Evolutionary conservation across 2,797 vertebrate species (phyloP).

Genomic region (Halcyon leucocephala): DNA sequence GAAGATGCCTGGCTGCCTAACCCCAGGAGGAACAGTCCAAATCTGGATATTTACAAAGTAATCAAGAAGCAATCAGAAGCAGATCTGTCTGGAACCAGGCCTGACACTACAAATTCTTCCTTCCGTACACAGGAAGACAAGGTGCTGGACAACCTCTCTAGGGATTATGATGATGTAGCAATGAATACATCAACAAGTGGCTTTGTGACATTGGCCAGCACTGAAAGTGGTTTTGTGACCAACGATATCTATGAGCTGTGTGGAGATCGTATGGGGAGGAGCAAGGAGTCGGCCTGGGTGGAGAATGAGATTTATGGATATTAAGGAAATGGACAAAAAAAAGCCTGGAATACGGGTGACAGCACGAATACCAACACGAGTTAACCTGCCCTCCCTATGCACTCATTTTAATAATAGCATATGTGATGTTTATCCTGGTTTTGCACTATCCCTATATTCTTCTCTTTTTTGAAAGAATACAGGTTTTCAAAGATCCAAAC

Average conservation of each 20-base stretch:
- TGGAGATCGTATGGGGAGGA: constrained; percentile 76
- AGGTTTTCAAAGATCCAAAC: not conserved
- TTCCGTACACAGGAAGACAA: constrained; percentile 61
- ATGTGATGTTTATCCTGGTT: not conserved
- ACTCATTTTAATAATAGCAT: not conserved
- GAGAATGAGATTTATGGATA: constrained; percentile 86
- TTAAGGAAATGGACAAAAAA: constrained; percentile 2
- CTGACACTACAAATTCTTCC: constrained; percentile 84
- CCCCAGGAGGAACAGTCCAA: constrained; percentile 70
- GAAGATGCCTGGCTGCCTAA: constrained; percentile 78
- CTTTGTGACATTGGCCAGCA: constrained; percentile 82
- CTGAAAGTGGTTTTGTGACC: constrained; percentile 91
- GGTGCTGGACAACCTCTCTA: constrained; percentile 63
- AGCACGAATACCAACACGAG: rapidly evolving
- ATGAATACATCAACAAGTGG: constrained; percentile 73
- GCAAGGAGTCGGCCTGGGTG: constrained; percentile 89
- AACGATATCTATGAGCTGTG: constrained; percentile 95
- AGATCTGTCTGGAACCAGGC: constrained; percentile 79
- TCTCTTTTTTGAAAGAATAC: not conserved
- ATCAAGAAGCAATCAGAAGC: constrained; percentile 82
- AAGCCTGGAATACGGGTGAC: not conserved
- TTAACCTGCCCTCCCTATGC: not conserved
- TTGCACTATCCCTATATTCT: not conserved
- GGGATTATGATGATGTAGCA: constrained; percentile 83
- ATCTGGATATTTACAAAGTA: constrained; percentile 85